Conservation (phyloP, 2,888 invertebrate species). For the Thereva nobilitata region DNA sequence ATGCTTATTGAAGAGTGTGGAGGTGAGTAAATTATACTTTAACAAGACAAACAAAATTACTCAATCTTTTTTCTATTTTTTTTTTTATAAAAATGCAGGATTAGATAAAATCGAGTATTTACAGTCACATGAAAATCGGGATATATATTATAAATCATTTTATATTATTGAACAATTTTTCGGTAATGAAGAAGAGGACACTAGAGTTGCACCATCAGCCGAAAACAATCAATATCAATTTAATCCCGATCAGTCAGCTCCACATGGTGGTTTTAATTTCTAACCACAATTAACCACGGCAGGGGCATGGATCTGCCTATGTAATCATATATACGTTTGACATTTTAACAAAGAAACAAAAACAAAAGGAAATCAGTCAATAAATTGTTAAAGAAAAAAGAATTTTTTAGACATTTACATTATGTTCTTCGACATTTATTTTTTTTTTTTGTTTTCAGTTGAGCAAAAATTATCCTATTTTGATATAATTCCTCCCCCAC, state of each 20-base stretch:
- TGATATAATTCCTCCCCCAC: too few relatives aligned
- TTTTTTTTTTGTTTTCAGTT: too few relatives aligned
- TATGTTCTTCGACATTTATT: too few relatives aligned
- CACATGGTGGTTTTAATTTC: slow-evolving; percentile 81
- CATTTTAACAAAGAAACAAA: too few relatives aligned
- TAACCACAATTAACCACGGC: slow-evolving; percentile 57
- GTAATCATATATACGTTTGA: too few relatives aligned
- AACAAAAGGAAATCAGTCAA: too few relatives aligned
- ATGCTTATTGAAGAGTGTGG: slow-evolving; percentile 93
- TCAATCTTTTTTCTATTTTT: slow-evolving; percentile 5
- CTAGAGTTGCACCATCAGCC: slow-evolving; percentile 74
- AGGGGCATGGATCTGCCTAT: not conserved
- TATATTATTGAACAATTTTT: slow-evolving; percentile 97
- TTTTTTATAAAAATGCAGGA: slow-evolving; percentile 63
- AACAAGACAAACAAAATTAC: not conserved
- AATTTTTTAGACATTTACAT: too few relatives aligned
- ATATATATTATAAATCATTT: slow-evolving; percentile 96
- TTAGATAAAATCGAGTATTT: slow-evolving; percentile 97
- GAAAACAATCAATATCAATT: slow-evolving; percentile 75
- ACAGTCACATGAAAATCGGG: slow-evolving; percentile 95
- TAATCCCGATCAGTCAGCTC: slow-evolving; percentile 70
- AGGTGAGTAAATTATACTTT: slow-evolving; percentile 64
- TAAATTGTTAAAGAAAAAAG: too few relatives aligned
- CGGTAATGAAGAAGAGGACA: slow-evolving; percentile 85
- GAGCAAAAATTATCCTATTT: too few relatives aligned